Base-by-base conservation (phyloP, 2,113 vertebrate genomes). In the Maccullochella peelii region DNA sequence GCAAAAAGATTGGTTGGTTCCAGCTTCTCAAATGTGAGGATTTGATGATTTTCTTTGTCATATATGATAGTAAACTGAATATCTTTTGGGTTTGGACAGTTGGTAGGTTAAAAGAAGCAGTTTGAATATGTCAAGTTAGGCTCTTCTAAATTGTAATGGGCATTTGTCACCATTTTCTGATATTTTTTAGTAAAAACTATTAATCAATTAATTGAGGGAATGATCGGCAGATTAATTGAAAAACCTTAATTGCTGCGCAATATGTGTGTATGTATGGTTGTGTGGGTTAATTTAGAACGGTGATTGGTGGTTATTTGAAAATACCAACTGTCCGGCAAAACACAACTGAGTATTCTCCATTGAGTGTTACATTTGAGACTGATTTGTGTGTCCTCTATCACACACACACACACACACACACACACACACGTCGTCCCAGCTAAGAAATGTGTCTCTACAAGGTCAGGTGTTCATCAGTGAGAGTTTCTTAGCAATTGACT, bases 321-420 rank as follows among this genome's bases (percentile, higher is more conserved):
- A 65, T 20, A 21, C 57, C 57, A 20, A 63, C 61, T n/a, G 21
- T 23, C 6, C 14, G 5, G 23, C 12, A 2, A 47, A 47, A 38
- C 33, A 75, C 33, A 47, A 5, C 15, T 18, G 5, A 65, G 40
- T 27, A 8, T 25, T 66, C 18, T 33, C 16, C 14, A 21, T 18
- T 12, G 81, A n/a, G 59, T 72, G 14, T 27, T 70, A n/a, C 30
- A 73, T 58, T 54, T 66, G 58, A 83, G 65, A 47, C 52, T 25
- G 61, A 58, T 30, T 52, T 67, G 23, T 36, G n/a, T n/a, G n/a
- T n/a, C n/a, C n/a, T n/a, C n/a, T n/a, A n/a, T n/a, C n/a, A n/a
- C n/a, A n/a, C n/a, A n/a, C n/a, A n/a, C n/a, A n/a, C n/a, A n/a
- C n/a, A n/a, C n/a, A n/a, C n/a, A n/a, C n/a, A n/a, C n/a, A n/a